These are phyloP conservation scores for Chelidonichthys spinosus DNA, from an alignment of 2,797 vertebrate genomes.

Conservation along the genomic window DNA sequence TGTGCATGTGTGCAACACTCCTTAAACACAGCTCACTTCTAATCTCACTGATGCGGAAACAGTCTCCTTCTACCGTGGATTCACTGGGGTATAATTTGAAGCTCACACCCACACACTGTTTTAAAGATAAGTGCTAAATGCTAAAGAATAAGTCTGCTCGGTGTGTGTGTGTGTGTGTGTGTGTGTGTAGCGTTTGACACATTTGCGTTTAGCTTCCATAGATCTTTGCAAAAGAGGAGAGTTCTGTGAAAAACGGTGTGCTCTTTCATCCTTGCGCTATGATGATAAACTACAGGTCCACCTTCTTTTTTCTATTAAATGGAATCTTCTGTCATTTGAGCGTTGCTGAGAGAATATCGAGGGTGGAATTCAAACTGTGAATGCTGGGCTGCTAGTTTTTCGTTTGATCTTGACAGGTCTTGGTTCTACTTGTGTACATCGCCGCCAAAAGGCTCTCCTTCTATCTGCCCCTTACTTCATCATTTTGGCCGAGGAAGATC, in stretches of 20 bases:
- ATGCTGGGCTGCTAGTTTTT: conserved; percentile 6
- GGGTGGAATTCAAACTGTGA: background rate
- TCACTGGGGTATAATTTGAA: conserved; percentile 35
- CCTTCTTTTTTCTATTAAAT: background rate
- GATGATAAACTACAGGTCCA: conserved; percentile 16
- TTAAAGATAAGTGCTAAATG: conserved; percentile 29
- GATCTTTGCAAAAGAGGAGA: conserved; percentile 9
- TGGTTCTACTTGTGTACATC: conserved; percentile 14
- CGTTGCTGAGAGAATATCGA: background rate
- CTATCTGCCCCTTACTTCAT: conserved; percentile 34
- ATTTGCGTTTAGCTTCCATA: conserved; percentile 45
- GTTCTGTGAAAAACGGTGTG: background rate
- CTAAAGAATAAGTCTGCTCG: conserved; percentile 15
- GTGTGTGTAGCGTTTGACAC: conserved; percentile 11
- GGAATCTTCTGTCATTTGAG: background rate
- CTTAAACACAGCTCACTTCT: conserved; percentile 23
- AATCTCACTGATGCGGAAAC: conserved; percentile 27
- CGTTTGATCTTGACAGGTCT: background rate
- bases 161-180: background rate
- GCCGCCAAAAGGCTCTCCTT: background rate
- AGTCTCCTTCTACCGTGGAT: conserved; percentile 5
- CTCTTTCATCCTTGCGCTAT: background rate
- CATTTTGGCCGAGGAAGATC: conserved; percentile 44
- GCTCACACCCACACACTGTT: conserved; percentile 51
- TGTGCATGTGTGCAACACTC: background rate